Evolutionary conservation across 2,113 vertebrate genomes (phyloP).

Genomic region (Ailuropoda melanoleuca): DNA sequence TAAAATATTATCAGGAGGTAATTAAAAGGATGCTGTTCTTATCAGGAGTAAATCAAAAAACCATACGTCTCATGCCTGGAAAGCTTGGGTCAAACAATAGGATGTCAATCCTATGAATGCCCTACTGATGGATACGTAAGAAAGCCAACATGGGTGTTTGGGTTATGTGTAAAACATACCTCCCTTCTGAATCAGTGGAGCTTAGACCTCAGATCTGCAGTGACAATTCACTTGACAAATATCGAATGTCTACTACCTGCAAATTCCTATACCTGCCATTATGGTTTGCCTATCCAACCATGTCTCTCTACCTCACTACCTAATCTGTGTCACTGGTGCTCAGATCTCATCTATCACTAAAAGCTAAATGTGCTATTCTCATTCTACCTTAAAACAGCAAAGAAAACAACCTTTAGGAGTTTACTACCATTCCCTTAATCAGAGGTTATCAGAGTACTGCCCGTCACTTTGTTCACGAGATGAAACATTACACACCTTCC

Average conservation of each 20-base stretch:
- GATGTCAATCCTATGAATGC: neutral
- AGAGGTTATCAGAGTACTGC: neutral
- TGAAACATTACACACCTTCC: neutral
- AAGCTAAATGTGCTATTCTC: neutral
- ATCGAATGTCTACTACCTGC: neutral
- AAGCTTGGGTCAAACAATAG: slow-evolving; percentile 24
- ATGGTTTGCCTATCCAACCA: neutral
- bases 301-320: neutral
- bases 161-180: neutral
- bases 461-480: neutral
- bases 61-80: neutral
- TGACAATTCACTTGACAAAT: neutral
- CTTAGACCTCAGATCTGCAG: neutral
- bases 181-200: neutral
- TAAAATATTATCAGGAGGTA: slow-evolving; percentile 32
- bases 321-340: neutral
- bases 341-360: neutral
- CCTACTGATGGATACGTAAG: neutral
- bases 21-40: neutral
- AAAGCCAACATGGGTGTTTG: neutral
- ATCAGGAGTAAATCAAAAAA: slow-evolving; percentile 20
- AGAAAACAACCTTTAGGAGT: neutral
- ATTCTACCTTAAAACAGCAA: slow-evolving; percentile 34
- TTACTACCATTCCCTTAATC: neutral
- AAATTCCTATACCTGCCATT: neutral